Conservation (phyloP, 2,888 invertebrate species). For the Ophion slaviceki region DNA sequence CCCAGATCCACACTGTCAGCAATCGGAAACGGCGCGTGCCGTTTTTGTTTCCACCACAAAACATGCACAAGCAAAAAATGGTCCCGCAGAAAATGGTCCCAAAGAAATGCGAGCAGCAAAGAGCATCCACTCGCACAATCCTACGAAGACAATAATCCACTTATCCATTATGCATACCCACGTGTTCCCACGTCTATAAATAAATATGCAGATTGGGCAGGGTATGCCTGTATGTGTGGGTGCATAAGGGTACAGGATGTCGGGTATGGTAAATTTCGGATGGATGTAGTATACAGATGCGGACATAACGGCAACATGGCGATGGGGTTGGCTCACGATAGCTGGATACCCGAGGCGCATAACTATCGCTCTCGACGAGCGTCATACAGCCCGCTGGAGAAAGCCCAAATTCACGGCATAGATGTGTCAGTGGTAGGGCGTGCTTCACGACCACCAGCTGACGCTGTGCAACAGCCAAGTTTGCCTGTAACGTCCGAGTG, state of each 20-base stretch:
- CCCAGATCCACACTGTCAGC: too few relatives aligned
- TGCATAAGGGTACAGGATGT: slow-evolving; percentile 27
- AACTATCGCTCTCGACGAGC: slow-evolving; percentile 70
- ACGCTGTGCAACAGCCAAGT: slow-evolving; percentile 62
- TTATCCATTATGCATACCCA: background rate
- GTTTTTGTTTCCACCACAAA: background rate
- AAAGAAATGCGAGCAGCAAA: background rate
- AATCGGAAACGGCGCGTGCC: too few relatives aligned
- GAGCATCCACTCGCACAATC: background rate
- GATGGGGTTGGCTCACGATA: slow-evolving; percentile 75
- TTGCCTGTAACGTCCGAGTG: slow-evolving; percentile 47
- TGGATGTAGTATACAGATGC: slow-evolving; percentile 64
- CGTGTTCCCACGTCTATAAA: slow-evolving; percentile 1
- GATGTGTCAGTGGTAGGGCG: slow-evolving; percentile 11
- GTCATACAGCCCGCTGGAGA: slow-evolving; percentile 33
- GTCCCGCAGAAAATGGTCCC: background rate
- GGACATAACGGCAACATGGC: slow-evolving; percentile 80
- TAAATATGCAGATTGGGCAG: background rate
- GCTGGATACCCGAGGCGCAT: slow-evolving; percentile 74
- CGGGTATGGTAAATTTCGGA: slow-evolving; percentile 41
- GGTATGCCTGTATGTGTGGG: background rate
- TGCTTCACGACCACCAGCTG: slow-evolving; percentile 63
- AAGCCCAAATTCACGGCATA: slow-evolving; percentile 38
- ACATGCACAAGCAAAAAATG: background rate
- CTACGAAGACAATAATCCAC: background rate